Percentiles rank a stretch among this genome's conserved stretches.
Evolutionary conservation across 2,113 vertebrate species (phyloP).

Genomic region (Chloropsis hardwickii): DNA sequence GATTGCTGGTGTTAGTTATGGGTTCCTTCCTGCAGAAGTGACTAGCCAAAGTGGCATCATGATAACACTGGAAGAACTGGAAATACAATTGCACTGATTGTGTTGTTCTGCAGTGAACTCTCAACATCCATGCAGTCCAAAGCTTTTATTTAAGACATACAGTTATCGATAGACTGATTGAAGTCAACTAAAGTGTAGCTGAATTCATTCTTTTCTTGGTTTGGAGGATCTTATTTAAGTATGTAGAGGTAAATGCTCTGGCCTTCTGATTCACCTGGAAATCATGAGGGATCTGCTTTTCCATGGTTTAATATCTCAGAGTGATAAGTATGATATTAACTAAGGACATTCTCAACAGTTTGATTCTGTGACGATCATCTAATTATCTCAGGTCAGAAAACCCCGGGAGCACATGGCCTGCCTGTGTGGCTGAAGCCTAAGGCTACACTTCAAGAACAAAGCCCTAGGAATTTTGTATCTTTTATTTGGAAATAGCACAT

Average conservation of each 20-base stretch:
- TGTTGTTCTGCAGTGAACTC: neutral
- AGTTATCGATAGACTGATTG: neutral
- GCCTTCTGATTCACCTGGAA: neutral
- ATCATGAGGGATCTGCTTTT: neutral
- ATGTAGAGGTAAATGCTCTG: accelerated
- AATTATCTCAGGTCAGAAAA: neutral
- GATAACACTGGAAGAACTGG: neutral
- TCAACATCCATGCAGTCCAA: neutral
- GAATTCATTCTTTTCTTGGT: neutral
- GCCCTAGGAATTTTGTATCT: neutral
- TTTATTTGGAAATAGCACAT: neutral
- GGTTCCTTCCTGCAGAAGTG: neutral
- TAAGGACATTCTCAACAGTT: neutral
- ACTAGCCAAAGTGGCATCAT: no score
- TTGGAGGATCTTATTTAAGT: neutral
- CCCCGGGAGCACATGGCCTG: neutral
- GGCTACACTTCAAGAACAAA: neutral
- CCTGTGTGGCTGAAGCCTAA: neutral
- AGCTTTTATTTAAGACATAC: neutral
- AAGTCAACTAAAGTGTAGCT: neutral
- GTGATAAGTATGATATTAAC: neutral
- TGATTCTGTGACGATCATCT: neutral
- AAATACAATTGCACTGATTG: neutral
- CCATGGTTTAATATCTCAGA: neutral
- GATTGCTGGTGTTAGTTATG: accelerated